Base-by-base conservation (phyloP, 2,113 vertebrate genomes). In the Austrofundulus limnaeus region DNA sequence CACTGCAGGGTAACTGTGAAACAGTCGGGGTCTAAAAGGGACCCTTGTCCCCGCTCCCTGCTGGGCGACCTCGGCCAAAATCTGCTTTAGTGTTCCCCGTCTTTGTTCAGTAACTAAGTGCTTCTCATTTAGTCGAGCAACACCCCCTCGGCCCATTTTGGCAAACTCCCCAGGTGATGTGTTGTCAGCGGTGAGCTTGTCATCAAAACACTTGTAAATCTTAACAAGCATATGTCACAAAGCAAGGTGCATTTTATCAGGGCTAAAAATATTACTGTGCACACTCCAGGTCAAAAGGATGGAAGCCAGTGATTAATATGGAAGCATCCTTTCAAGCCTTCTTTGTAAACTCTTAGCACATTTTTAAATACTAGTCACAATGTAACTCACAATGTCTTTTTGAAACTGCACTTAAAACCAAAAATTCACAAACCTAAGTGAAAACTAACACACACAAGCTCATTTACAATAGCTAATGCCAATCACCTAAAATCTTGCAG, bases 61-160 rank as follows among this genome's bases (percentile, higher is more conserved):
- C 84, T 78, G 85, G 56, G 82, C 75, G 80, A 61, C 63, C 70
- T 81, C 66, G 80, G 81, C 78, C 75, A 77, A 74, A 46, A 78
- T 76, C 78, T 66, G 78, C 81, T 75, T 11, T 48, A 70, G 69
- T 65, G 65, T 60, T 73, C 74, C 67, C 65, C 2, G 43, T 54
- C 76, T 87, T 87, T 90, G 81, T 85, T 87, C 83, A 79, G 72
- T 83, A 84, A 85, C 86, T 78, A 89, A 86, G 81, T 84, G 81
- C 80, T 72, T 67, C 66, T 61, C 66, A 43, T 56, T 59, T 66
- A 53, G 52, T 45, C 70, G 49, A 68, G 64, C 53, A 80, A 81
- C 24, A 21, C 59, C 52, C n/a, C 54, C 34, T 42, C n/a, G 2
- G 4, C 17, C 39, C 43, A 46, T 70, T 77, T 41, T 61, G 14